These are phyloP conservation scores for Chrosomus eos DNA, from an alignment of 2,797 vertebrate species.

Conservation along the genomic window DNA sequence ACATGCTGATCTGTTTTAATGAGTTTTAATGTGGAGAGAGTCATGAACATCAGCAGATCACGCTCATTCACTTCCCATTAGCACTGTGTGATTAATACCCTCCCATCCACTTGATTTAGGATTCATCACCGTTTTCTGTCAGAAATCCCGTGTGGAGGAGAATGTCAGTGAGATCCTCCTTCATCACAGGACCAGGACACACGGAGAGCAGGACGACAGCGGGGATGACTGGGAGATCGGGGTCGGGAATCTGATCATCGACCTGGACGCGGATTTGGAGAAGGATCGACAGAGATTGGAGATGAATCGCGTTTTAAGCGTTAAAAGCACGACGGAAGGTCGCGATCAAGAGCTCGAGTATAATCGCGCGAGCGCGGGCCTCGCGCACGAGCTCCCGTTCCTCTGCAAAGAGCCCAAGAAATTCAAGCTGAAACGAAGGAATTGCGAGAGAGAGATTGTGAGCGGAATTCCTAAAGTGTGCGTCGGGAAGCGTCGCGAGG, in stretches of 20 bases:
- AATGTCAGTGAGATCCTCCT: conserved; percentile 88
- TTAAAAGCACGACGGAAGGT: conserved; percentile 83
- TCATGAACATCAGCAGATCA: not conserved
- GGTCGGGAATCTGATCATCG: conserved; percentile 90
- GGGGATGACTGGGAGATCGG: conserved; percentile 90
- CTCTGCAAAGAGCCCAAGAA: conserved; percentile 91
- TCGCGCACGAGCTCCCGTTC: conserved; percentile 87
- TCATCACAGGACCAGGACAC: conserved; percentile 86
- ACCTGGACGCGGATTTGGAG: conserved; percentile 94
- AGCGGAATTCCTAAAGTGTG: conserved; percentile 88
- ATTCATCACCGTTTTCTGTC: conserved; percentile 85
- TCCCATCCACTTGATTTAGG: conserved; percentile 79
- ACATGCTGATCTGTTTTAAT: not conserved
- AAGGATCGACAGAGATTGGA: conserved; percentile 92
- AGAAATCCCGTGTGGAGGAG: conserved; percentile 85
- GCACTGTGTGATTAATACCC: conserved; percentile 78
- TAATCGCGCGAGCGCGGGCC: conserved; percentile 82
- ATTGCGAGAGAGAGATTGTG: conserved; percentile 70
- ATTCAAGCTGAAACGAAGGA: conserved; percentile 86
- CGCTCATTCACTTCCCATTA: not conserved
- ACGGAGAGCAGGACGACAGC: conserved; percentile 85
- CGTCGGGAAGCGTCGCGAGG: conserved; percentile 86
- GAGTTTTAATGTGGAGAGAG: conserved; percentile 17
- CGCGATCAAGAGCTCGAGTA: conserved; percentile 83
- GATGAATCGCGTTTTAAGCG: conserved; percentile 89